Evolutionary conservation across 2,888 invertebrate species (phyloP).

Genomic region (Arenicola marina): DNA sequence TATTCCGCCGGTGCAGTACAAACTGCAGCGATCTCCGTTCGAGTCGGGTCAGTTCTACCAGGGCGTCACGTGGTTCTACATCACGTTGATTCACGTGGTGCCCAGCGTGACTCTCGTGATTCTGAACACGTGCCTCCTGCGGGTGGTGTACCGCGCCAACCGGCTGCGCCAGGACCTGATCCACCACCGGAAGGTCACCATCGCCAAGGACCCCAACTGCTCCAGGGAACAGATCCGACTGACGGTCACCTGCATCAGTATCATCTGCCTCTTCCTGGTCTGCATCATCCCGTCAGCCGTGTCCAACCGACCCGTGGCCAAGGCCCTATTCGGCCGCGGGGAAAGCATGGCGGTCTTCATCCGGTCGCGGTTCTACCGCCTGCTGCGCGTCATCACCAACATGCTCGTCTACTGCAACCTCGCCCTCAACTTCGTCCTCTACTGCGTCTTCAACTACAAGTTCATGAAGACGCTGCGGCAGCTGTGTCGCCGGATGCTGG

Average conservation of each 20-base stretch:
- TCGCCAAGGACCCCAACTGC: constrained; percentile 43
- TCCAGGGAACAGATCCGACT: constrained; percentile 49
- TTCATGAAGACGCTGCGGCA: constrained; percentile 20
- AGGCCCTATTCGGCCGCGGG: constrained; percentile 40
- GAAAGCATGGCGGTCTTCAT: constrained; percentile 34
- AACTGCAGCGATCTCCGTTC: constrained; percentile 35
- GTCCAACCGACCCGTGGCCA: constrained; percentile 45
- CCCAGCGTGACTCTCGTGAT: constrained; percentile 42
- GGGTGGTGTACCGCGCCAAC: constrained; percentile 42
- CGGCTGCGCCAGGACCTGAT: constrained; percentile 36
- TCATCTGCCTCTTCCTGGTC: constrained; percentile 49
- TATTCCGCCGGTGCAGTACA: too few species aligned
- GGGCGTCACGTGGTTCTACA: constrained; percentile 45
- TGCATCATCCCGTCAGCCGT: constrained; percentile 54
- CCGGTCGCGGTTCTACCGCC: constrained; percentile 37
- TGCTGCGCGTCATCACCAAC: constrained; percentile 43
- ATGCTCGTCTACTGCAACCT: constrained; percentile 48
- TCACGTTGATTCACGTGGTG: constrained; percentile 42
- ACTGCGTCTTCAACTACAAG: constrained; percentile 49
- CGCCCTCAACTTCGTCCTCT: constrained; percentile 54
- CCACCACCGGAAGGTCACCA: constrained; percentile 39
- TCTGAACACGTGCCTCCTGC: constrained; percentile 46
- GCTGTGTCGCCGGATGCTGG: constrained; percentile 6
- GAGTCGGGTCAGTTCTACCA: constrained; percentile 33
- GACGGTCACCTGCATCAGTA: constrained; percentile 51